Conservation (phyloP, 37 sponge, comb jelly and placozoan genomes). For the Petrosia ficiformis region DNA sequence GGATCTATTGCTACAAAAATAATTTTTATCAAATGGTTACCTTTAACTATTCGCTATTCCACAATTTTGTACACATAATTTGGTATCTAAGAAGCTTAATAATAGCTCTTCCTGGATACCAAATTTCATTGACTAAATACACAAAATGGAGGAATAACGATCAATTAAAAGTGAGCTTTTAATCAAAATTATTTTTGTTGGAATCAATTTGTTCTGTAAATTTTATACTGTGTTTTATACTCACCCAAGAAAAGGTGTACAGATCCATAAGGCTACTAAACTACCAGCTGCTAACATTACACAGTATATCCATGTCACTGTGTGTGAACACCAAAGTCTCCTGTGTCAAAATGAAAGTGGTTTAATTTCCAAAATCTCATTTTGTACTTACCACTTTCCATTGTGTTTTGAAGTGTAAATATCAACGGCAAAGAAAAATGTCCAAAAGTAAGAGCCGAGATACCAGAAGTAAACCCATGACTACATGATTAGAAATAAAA, state of each 20-base stretch:
- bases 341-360: neutral
- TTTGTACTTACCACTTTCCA: constrained; percentile 33
- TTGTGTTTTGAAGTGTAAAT: constrained; percentile 52
- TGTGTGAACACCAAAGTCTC: constrained; percentile 26
- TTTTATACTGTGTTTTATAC: neutral
- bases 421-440: constrained; percentile 65
- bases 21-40: too few relatives aligned
- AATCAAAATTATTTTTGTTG: too few relatives aligned
- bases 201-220: neutral
- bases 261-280: constrained; percentile 27
- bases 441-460: constrained; percentile 52
- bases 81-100: too few relatives aligned
- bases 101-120: too few relatives aligned
- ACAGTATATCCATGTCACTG: constrained; percentile 43
- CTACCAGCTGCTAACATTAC: neutral
- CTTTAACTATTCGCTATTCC: too few relatives aligned
- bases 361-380: neutral
- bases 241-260: constrained; percentile 34
- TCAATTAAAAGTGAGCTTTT: too few relatives aligned
- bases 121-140: too few relatives aligned
- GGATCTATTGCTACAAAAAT: too few relatives aligned
- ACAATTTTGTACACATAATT: too few relatives aligned
- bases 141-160: too few relatives aligned
- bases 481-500: constrained; percentile 1
- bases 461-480: constrained; percentile 63